Base-by-base conservation (phyloP, 2,113 vertebrate species). In the Cottus gobio region DNA sequence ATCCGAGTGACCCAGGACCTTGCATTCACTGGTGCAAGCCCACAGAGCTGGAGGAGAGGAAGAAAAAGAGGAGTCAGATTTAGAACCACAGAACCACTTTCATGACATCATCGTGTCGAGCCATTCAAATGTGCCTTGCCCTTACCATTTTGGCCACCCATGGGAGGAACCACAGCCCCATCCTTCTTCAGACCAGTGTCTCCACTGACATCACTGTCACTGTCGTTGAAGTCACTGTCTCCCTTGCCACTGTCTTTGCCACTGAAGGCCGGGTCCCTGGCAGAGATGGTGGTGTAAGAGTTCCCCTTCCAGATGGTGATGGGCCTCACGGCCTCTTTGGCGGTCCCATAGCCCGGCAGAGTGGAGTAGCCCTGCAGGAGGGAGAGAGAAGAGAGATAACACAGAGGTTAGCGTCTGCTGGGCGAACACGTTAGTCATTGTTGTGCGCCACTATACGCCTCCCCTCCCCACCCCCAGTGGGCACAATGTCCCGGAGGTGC, bases 201-300 rank as follows among this genome's bases (percentile, higher is more conserved):
- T 61, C 96, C 97, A 0, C 98, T 99, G 86, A 98, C 96, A 83
- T 99, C 98, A 0, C 98, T 99, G 80, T 99, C 98, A 0, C 98
- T 99, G 95, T 99, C 97, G 0, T 98, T 99, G 91, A 98, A 99
- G 93, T 99, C 98, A 5, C 98, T 99, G 94, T 99, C 98, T 0
- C 98, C 98, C 90, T 99, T 99, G 42, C 98, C 98, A 0, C 98
- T 99, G 92, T 99, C 98, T 91, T 99, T 99, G 74, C 98, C 98
- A 1, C 98, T 99, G 92, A 99, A 99, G 73, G 96, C 97, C 0
- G 95, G 97, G 87, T 98, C 97, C 61, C 96, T 89, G 54, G 96
- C 96, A 0, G 97, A 97, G 85, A 98, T 97, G 66, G 97, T 97
- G 82, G 97, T 97, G 89, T 97, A 98, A 0, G 97, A 97, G 67